Conservation (phyloP, 2,888 invertebrate genomes). For the Cheilosia pagana region DNA sequence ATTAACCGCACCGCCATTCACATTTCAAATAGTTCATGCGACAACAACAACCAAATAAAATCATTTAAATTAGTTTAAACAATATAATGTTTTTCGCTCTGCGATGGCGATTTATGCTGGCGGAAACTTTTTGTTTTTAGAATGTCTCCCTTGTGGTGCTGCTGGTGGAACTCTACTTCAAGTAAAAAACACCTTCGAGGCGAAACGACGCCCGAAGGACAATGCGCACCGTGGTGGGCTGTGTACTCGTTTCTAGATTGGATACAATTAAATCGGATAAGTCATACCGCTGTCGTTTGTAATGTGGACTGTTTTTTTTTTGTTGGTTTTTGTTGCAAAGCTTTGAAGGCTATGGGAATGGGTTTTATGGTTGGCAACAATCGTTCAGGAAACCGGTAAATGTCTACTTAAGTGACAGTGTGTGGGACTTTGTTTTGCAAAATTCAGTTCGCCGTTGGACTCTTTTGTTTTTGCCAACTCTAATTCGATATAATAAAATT, state of each 20-base stretch:
- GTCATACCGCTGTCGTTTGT: conserved; percentile 4
- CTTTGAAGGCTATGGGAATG: conserved; percentile 62
- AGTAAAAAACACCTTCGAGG: conserved; percentile 55
- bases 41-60: conserved; percentile 19
- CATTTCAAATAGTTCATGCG: conserved; percentile 32
- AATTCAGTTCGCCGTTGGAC: conserved; percentile 43
- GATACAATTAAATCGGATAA: conserved; percentile 60
- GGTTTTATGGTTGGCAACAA: conserved; percentile 32
- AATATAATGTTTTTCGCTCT: conserved; percentile 6
- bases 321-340: conserved; percentile 3
- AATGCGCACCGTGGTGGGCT: conserved; percentile 19
- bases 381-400: conserved; percentile 61
- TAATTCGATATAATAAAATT: conserved; percentile 28
- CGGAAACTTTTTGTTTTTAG: conserved; percentile 48
- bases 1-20: conserved; percentile 48
- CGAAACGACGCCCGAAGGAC: conserved; percentile 59
- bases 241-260: conserved; percentile 52
- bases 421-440: conserved; percentile 31
- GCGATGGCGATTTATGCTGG: conserved; percentile 37
- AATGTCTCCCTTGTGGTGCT: conserved; percentile 34
- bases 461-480: conserved; percentile 50
- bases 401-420: conserved; percentile 29
- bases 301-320: conserved; percentile 17
- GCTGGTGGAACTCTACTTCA: neutral
- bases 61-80: conserved; percentile 65